Evolutionary conservation across 2,888 invertebrate species (phyloP), one percentile per base, ranked within the genome.

Genomic region (Parnassius orleans): DNA sequence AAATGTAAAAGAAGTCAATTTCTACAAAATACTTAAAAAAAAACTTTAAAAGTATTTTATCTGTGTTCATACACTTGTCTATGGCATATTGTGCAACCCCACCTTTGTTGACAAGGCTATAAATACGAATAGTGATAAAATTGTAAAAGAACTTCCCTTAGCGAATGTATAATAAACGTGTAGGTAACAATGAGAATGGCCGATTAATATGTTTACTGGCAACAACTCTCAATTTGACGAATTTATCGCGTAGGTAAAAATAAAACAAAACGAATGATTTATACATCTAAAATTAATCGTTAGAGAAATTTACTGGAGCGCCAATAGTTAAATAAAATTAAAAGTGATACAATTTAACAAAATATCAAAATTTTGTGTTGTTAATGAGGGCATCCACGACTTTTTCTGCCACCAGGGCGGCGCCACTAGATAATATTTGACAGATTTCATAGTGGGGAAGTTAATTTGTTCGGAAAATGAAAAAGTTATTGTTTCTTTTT

Each of bases 181-280:
- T 73, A 71, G 67, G 70, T 72, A 82, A 81, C 74, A 78, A 78
- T 85, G 90, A 90, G 89, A 90, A 88, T 77, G 76, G 90, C 90
- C 90, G 86, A 90, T 84, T 78, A 77, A 91, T 91, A 91, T 91
- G 90, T 91, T 90, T 89, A 85, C 82, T 79, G 90, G 90, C 90
- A 87, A 84, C 85, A 86, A 84, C 86, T 90, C 89, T 84, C 79
- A 79, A 83, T 75, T 79, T 83, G 81, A 86, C 89, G 87, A 87
- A 86, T 86, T 87, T 85, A 86, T 84, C 81, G 81, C 82, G 85
- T 88, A 87, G 84, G 80, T 87, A 68, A 70, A 68, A 60, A 62
- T 60, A 55, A 69, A 71, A 24, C 41, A 12, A 57, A 33, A 59
- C 54, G 55, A 59, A 47, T 63, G 52, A 51, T 63, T 59, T 46